Base-by-base conservation (phyloP, 2,888 invertebrate species). In the Apotomis turbidana region DNA sequence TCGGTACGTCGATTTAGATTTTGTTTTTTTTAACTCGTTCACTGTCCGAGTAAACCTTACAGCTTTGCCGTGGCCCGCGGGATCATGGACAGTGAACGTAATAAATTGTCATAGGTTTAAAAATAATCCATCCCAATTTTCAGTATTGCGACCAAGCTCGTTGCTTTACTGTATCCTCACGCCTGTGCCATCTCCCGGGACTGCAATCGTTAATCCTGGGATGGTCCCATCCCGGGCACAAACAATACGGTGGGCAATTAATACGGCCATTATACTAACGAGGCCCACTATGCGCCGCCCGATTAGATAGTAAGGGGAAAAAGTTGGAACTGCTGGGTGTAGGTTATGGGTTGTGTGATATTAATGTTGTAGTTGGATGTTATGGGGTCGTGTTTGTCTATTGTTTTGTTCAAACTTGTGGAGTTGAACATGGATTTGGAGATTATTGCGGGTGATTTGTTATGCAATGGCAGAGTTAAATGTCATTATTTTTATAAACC, bases 181-280 rank as follows among this genome's bases (percentile, higher is more conserved):
- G 60, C 68, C 68, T 52, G 49, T 58, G 15, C 55, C 60, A 59
- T 71, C 73, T 68, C 54, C 63, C 74, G 74, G 75, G 71, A 73
- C 68, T 68, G 71, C 70, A 68, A 66, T 76, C 76, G 76, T 78
- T 78, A 78, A 77, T 78, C 77, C 78, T 51, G 73, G 75, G 74
- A 66, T 73, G 75, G 73, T 51, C 71, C 68, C 71, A 52, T 66
- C 77, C 79, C 78, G 78, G 81, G 81, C 76, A 80, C 83, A 83
- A 83, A 86, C 85, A 85, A 83, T 86, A 83, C 83, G 80, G 81
- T 78, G 81, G 80, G 86, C 89, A 88, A 88, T 89, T 89, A 90
- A 90, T 90, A 87, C 88, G 76, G 79, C 85, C 86, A 88, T 90
- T 89, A 89, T 85, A 79, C 81, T 78, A 79, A 79, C 77, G 78